Base-by-base conservation (phyloP, 2,888 invertebrate species). In the Pimpla rufipes region DNA sequence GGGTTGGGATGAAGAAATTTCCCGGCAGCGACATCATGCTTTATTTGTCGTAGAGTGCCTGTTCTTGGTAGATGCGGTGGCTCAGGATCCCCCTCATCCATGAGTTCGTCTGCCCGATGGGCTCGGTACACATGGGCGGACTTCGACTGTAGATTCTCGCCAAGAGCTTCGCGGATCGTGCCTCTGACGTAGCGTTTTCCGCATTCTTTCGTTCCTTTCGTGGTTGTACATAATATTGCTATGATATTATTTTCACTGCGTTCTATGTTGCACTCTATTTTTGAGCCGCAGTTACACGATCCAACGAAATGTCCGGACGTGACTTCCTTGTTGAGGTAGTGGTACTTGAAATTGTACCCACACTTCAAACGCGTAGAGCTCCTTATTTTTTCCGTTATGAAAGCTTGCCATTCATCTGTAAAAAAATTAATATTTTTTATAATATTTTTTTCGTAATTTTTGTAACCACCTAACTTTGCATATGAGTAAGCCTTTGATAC, bases 121-220 rank as follows among this genome's bases (percentile, higher is more conserved):
- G 73, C 47, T 35, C 77, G 40, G 35, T 78, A 77, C 0, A 57
- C 73, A 7, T 82, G 71, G 2, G 57, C 78, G 0, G 66, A 21
- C 29, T 45, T 37, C 11, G 64, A 37, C 7, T 37, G 37, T 7
- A 71, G 57, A 81, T 4, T 5, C 4, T 52, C 42, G 80, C 52
- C 0, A 80, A 80, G 18, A 85, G 42, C 7, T 81, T 73, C 45
- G 35, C 84, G 70, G 8, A 57, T 42, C 0, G 80, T 73, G 29
- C 84, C 70, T 59, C 85, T 57, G 11, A 86, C 23, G 23, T 79
- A 86, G 11, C 79, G 40, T 59, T 87, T 87, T 0, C 82, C 76
- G 50, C 84, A 87, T 11, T 84, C 47, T n/a, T 7, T 16, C 37
- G 55, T 29, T n/a, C 37, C 23, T 55, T 57, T 40, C 8, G 35